Percentiles rank a stretch among this genome's conserved stretches.
These are phyloP conservation scores for Exephanes ischioxanthus DNA, from an alignment of 2,888 invertebrate genomes.

Conservation along the genomic window DNA sequence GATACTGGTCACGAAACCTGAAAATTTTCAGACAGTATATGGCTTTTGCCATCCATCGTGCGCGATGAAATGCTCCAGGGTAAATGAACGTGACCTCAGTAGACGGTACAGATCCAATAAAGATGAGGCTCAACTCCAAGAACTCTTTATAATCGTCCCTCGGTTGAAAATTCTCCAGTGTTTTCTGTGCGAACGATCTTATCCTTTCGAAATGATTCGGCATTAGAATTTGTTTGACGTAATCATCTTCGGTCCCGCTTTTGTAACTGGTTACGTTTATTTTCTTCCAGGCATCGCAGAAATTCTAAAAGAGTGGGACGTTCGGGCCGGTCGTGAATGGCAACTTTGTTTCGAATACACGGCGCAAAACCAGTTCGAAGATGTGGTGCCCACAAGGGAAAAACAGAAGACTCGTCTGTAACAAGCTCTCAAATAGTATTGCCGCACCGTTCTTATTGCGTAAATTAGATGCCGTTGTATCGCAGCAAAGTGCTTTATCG, in stretches of 20 bases:
- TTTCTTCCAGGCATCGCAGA: constrained; percentile 63
- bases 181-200: constrained; percentile 42
- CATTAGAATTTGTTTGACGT: constrained; percentile 41
- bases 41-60: neutral
- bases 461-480: constrained; percentile 74
- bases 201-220: constrained; percentile 31
- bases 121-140: constrained; percentile 48
- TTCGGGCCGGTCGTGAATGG: constrained; percentile 67
- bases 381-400: constrained; percentile 75
- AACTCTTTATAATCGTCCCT: constrained; percentile 61
- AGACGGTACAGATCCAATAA: constrained; percentile 39
- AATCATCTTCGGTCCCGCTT: constrained; percentile 46
- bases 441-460: constrained; percentile 71
- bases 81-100: constrained; percentile 36
- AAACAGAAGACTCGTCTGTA: constrained; percentile 64
- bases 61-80: constrained; percentile 1
- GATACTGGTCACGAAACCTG: constrained; percentile 46
- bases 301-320: constrained; percentile 70
- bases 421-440: constrained; percentile 70
- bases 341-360: constrained; percentile 70
- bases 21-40: constrained; percentile 44
- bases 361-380: constrained; percentile 71
- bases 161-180: constrained; percentile 40
- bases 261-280: constrained; percentile 54
- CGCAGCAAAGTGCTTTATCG: constrained; percentile 71